These are phyloP conservation scores for Hesperia comma DNA, from an alignment of 2,888 invertebrate species.

Conservation along the genomic window DNA sequence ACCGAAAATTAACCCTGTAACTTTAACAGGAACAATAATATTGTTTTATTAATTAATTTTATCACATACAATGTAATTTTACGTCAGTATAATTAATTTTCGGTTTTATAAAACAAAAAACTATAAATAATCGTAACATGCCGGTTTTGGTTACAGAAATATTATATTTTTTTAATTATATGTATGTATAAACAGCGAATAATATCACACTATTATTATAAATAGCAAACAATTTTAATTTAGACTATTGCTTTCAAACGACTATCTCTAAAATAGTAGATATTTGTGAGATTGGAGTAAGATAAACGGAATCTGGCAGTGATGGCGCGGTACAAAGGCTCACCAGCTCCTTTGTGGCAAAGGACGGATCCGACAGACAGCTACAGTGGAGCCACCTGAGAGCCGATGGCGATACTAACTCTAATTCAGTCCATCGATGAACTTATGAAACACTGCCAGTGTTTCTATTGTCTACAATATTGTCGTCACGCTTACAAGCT, in stretches of 20 bases:
- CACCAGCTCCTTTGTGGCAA: constrained; percentile 1
- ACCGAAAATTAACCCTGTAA: too few species aligned
- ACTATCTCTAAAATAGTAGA: background rate
- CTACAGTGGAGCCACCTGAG: background rate
- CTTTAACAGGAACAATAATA: too few species aligned
- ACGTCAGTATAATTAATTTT: too few species aligned
- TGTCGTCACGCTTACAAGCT: background rate
- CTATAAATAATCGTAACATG: too few species aligned
- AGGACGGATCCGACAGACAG: background rate
- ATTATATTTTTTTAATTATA: too few species aligned
- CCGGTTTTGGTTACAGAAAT: too few species aligned
- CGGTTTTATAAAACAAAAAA: too few species aligned
- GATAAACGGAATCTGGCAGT: background rate
- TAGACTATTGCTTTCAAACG: background rate
- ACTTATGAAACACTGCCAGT: background rate
- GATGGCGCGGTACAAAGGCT: constrained; percentile 4
- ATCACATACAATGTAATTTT: too few species aligned
- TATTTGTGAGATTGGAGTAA: too few species aligned
- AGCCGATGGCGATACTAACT: background rate
- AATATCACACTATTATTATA: too few species aligned
- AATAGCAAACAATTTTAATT: background rate
- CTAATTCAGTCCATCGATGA: background rate
- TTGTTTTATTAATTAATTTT: too few species aligned
- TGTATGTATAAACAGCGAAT: too few species aligned
- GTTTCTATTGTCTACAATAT: background rate